Base-by-base conservation (phyloP, 37 sponge, comb jelly and placozoan species). In the Lycopodina hypogea region DNA sequence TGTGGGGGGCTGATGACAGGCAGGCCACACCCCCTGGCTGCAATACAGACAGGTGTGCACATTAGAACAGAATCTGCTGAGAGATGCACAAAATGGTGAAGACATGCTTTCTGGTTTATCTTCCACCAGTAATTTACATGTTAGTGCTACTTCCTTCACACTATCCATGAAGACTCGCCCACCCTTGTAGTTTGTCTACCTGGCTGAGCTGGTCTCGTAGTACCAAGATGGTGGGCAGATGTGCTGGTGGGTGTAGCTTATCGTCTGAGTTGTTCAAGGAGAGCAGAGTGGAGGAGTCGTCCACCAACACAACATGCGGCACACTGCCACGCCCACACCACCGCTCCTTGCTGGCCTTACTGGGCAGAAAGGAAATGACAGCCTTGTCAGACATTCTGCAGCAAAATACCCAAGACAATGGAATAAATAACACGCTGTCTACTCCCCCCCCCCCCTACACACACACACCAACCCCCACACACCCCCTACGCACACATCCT, bases 121-220 rank as follows among this genome's bases (percentile, higher is more conserved):
- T n/a, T n/a, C n/a, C n/a, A n/a, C n/a, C n/a, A n/a, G n/a, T n/a
- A n/a, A n/a, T n/a, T n/a, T n/a, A n/a, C n/a, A n/a, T n/a, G n/a
- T n/a, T n/a, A n/a, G n/a, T n/a, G n/a, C n/a, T n/a, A n/a, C n/a
- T n/a, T n/a, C n/a, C n/a, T n/a, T n/a, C n/a, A n/a, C n/a, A n/a
- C n/a, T n/a, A n/a, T n/a, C n/a, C n/a, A n/a, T n/a, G n/a, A n/a
- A n/a, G n/a, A n/a, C n/a, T n/a, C n/a, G n/a, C n/a, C n/a, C n/a
- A n/a, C n/a, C n/a, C n/a, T n/a, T n/a, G n/a, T n/a, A n/a, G n/a
- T n/a, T n/a, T n/a, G n/a, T 9, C 8, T 45, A 90, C 90, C 78
- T 90, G 81, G 48, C 38, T 51, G 14, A 90, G 32, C 34, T 56
- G 73, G 64, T 85, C 90, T 56, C 73, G 81, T 7, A 90, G 76